Evolutionary conservation across 2,888 invertebrate species (phyloP).

Genomic region (Dicyrtoma fusca): DNA sequence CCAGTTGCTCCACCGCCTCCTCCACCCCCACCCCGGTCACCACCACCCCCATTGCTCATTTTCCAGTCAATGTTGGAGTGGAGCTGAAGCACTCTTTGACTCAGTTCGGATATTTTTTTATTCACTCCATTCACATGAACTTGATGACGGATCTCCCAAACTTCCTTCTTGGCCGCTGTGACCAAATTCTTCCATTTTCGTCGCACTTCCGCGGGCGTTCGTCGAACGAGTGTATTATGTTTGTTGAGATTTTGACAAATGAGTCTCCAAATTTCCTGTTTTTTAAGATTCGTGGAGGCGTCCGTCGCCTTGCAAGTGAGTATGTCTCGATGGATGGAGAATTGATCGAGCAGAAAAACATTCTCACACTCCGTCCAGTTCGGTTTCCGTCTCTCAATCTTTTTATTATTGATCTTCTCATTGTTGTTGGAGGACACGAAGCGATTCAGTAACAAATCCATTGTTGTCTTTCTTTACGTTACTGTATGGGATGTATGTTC

Average conservation of each 20-base stretch:
- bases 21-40: background rate
- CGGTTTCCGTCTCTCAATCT: conserved; percentile 43
- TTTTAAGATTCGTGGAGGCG: conserved; percentile 55
- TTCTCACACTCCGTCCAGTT: conserved; percentile 54
- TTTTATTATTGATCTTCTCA: conserved; percentile 39
- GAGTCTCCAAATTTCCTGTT: conserved; percentile 56
- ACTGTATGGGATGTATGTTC: too few relatives aligned
- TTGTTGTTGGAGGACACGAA: conserved; percentile 27
- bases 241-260: conserved; percentile 56
- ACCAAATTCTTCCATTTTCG: conserved; percentile 57
- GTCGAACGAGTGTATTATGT: conserved; percentile 54
- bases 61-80: conserved; percentile 47
- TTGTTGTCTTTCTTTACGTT: background rate
- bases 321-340: conserved; percentile 55
- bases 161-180: conserved; percentile 55
- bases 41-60: conserved; percentile 18
- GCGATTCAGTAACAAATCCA: conserved; percentile 40
- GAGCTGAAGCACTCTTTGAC: conserved; percentile 55
- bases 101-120: conserved; percentile 55
- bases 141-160: conserved; percentile 56
- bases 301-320: conserved; percentile 57
- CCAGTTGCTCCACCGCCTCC: background rate
- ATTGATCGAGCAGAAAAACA: conserved; percentile 56
- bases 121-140: conserved; percentile 43
- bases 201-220: conserved; percentile 56